Percentiles rank a stretch among this genome's conserved stretches.
These are phyloP conservation scores for Scaptomyza cyrtandrae DNA, from an alignment of 2,888 invertebrate species.

Conservation along the genomic window DNA sequence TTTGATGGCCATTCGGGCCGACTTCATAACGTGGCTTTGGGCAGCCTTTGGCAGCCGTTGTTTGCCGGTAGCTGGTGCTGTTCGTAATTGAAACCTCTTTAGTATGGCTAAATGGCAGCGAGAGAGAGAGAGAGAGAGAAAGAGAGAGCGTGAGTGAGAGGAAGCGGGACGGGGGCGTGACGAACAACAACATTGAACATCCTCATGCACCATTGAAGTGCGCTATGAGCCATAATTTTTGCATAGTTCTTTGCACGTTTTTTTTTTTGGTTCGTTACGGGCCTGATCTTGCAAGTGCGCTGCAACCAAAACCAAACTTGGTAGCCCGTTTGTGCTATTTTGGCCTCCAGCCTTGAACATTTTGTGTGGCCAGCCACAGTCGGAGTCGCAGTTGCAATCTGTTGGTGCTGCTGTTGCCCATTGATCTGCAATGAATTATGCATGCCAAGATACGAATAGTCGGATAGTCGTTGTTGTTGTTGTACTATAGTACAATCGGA, in stretches of 20 bases:
- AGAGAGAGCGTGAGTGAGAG: conserved; percentile 2
- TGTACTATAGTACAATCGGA: conserved; percentile 31
- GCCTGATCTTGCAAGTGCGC: conserved; percentile 53
- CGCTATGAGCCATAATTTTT: conserved; percentile 76
- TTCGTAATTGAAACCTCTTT: conserved; percentile 78
- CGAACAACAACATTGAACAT: conserved; percentile 35
- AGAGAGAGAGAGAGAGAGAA: conserved; percentile 2
- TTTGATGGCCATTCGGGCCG: conserved; percentile 65
- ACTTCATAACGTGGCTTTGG: conserved; percentile 47
- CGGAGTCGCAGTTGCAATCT: neutral
- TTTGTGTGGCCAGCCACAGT: conserved; percentile 67
- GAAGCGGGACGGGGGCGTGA: conserved; percentile 4
- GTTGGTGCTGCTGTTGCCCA: conserved; percentile 35
- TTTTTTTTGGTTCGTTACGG: conserved; percentile 30
- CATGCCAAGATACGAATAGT: conserved; percentile 64
- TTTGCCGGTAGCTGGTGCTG: conserved; percentile 56
- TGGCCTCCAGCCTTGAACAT: conserved; percentile 66
- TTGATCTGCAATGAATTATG: conserved; percentile 79
- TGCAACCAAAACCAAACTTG: conserved; percentile 49
- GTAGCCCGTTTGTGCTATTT: conserved; percentile 63
- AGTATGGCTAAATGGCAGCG: conserved; percentile 73
- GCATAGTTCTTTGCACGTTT: conserved; percentile 79
- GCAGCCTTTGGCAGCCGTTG: conserved; percentile 47
- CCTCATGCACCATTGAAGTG: conserved; percentile 58
- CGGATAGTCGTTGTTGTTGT: conserved; percentile 35